Conservation (phyloP, 2,888 invertebrate species). For the Arctia plantaginis region DNA sequence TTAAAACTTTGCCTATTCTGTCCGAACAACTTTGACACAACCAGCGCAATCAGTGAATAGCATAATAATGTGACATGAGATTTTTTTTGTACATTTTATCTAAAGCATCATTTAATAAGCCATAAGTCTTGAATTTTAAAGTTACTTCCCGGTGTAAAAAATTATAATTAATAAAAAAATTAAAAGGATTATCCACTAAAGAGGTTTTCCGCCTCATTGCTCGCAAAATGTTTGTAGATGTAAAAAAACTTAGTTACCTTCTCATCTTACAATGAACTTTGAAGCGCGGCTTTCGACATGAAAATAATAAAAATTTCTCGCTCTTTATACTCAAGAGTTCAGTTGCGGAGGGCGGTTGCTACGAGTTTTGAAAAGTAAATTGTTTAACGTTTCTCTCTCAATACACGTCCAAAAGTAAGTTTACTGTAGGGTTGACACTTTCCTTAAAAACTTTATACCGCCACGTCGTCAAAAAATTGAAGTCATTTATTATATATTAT, state of each 20-base stretch:
- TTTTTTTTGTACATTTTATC: background rate
- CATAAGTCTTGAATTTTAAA: background rate
- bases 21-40: background rate
- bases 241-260: constrained; percentile 46
- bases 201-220: constrained; percentile 27
- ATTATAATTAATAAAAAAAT: constrained; percentile 5
- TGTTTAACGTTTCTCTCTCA: constrained; percentile 56
- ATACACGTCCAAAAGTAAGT: constrained; percentile 44
- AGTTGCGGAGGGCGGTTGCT: constrained; percentile 24
- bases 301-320: constrained; percentile 53
- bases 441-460: background rate
- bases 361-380: constrained; percentile 54
- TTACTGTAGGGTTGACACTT: constrained; percentile 39
- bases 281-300: constrained; percentile 33
- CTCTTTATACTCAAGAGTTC: constrained; percentile 40
- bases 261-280: constrained; percentile 46
- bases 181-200: constrained; percentile 13
- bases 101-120: background rate
- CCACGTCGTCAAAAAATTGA: background rate
- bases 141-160: background rate
- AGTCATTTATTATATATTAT: background rate
- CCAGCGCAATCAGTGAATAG: background rate
- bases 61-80: too few relatives aligned
- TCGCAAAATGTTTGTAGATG: constrained; percentile 24
- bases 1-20: background rate